phyloP scores from a whole-genome alignment of 2,113 vertebrate species.

The Vulpes lagopus region DNA sequence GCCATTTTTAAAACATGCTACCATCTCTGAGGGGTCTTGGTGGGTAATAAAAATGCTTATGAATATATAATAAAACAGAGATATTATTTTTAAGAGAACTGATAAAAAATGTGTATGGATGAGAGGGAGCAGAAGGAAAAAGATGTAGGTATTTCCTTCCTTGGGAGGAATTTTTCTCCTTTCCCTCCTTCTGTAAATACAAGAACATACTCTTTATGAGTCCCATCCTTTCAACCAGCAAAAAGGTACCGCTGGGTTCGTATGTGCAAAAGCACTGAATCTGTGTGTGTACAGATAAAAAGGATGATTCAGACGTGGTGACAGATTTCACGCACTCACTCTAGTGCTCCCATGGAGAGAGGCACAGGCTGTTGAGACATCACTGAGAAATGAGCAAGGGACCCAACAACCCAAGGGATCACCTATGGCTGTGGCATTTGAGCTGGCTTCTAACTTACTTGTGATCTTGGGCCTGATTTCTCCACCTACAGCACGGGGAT shows the following conservation, averaged over 20 bases:
- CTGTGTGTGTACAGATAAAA: not conserved
- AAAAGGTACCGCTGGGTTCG: not conserved
- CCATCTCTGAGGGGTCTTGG: not conserved
- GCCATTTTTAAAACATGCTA: not conserved
- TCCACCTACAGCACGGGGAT: not conserved
- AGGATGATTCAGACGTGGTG: not conserved
- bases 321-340: not conserved
- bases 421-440: not conserved
- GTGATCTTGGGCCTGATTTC: not conserved
- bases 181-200: not conserved
- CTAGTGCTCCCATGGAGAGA: not conserved
- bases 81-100: not conserved
- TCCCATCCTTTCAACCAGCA: not conserved
- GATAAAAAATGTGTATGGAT: not conserved
- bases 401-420: not conserved
- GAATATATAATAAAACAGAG: not conserved
- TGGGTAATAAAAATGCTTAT: not conserved
- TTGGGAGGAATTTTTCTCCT: not conserved
- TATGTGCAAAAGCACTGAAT: not conserved
- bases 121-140: not conserved
- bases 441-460: not conserved
- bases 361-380: accelerated
- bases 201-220: not conserved
- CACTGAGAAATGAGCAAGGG: not conserved
- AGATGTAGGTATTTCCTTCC: not conserved